These are phyloP conservation scores for Lerista edwardsae DNA, from an alignment of 2,797 vertebrate species.

Conservation along the genomic window DNA sequence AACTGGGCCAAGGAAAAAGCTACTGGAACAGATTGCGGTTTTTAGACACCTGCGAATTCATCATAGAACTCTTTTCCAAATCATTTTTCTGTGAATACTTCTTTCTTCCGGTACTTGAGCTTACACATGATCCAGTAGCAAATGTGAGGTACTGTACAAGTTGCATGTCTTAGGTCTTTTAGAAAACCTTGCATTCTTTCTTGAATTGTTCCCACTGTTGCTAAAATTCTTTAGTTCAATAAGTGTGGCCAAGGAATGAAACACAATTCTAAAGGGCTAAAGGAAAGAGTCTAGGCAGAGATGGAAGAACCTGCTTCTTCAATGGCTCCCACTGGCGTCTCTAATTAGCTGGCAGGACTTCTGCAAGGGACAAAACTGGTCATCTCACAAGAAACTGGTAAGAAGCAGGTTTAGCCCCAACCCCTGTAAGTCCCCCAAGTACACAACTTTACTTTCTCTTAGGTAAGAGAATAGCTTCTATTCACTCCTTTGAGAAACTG, in stretches of 20 bases:
- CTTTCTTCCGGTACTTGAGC: slow-evolving; percentile 88
- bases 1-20: slow-evolving; percentile 92
- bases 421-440: not conserved
- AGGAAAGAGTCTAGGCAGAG: not conserved
- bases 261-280: not conserved
- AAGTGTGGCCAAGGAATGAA: not conserved
- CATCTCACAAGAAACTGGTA: not conserved
- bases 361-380: not conserved
- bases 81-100: slow-evolving; percentile 96
- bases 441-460: not conserved
- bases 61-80: slow-evolving; percentile 93
- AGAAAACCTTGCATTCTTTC: not conserved
- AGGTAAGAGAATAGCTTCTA: not conserved
- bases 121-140: slow-evolving; percentile 92
- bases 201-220: too few species aligned
- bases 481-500: not conserved
- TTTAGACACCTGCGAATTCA: slow-evolving; percentile 93
- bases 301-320: not conserved
- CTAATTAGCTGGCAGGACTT: not conserved
- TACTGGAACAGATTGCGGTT: slow-evolving; percentile 94
- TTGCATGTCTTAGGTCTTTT: not conserved
- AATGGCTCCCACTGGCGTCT: not conserved
- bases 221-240: not conserved
- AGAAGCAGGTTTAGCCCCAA: not conserved
- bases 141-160: slow-evolving; percentile 88